Evolutionary conservation across 1,140 invertebrate species (phyloP).

Genomic region (Drosophila pandora): DNA sequence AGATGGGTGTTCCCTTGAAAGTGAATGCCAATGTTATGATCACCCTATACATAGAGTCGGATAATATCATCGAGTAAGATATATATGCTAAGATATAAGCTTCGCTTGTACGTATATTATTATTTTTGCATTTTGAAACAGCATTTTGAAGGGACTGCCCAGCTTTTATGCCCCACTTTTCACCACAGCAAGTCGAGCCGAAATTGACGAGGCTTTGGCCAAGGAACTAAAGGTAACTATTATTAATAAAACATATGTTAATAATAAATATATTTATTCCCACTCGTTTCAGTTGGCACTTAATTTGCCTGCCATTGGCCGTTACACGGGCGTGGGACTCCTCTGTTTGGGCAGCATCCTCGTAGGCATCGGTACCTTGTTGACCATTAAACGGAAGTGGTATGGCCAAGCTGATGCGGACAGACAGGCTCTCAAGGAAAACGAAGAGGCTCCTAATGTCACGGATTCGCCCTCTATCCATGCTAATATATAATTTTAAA

Average conservation of each 20-base stretch:
- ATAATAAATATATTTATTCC: background rate
- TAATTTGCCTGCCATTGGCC: slow-evolving; percentile 60
- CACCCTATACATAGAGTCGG: slow-evolving; percentile 87
- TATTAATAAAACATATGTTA: background rate
- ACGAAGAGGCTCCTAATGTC: slow-evolving; percentile 9
- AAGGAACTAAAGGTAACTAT: slow-evolving; percentile 55
- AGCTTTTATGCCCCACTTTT: slow-evolving; percentile 77
- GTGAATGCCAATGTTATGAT: slow-evolving; percentile 89
- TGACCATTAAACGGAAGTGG: slow-evolving; percentile 66
- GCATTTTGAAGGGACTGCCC: slow-evolving; percentile 61
- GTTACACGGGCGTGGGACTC: slow-evolving; percentile 62
- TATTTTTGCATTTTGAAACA: slow-evolving; percentile 9
- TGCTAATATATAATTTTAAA: background rate
- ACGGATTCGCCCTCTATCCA: background rate
- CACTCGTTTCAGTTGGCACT: slow-evolving; percentile 44
- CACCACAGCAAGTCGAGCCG: slow-evolving; percentile 61
- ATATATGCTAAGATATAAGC: background rate
- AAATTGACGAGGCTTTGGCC: slow-evolving; percentile 56
- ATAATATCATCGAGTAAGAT: slow-evolving; percentile 86
- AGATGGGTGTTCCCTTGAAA: slow-evolving; percentile 88
- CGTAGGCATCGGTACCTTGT: slow-evolving; percentile 36
- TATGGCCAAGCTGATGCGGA: slow-evolving; percentile 55
- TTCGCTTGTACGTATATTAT: background rate
- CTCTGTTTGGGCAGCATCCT: slow-evolving; percentile 62
- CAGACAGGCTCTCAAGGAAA: slow-evolving; percentile 39